phyloP scores from a whole-genome alignment of 2,113 vertebrate genomes.

The Cryptoleucopteryx plumbea region DNA sequence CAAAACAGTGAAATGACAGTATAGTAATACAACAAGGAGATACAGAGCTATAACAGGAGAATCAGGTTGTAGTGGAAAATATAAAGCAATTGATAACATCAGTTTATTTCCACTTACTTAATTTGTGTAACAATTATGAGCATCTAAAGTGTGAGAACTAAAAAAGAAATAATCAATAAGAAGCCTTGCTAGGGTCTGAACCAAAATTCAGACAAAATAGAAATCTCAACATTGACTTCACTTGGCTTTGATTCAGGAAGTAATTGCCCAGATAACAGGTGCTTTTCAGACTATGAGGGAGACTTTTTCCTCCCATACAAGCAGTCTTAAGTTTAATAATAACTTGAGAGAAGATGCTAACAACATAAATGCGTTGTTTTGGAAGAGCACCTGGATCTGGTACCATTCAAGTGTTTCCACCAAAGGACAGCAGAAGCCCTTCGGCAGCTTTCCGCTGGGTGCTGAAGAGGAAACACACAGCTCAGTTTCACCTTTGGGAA shows the following conservation, averaged over 20 bases:
- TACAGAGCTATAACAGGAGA: not conserved
- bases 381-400: not conserved
- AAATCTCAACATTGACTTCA: not conserved
- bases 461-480: not conserved
- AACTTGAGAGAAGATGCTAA: not conserved
- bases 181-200: not conserved
- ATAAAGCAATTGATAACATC: not conserved
- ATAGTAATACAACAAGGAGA: not conserved
- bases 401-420: not conserved
- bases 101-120: not conserved
- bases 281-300: not conserved
- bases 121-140: not conserved
- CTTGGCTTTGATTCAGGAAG: not conserved
- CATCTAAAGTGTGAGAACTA: not conserved
- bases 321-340: not conserved
- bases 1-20: not conserved
- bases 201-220: not conserved
- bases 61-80: not conserved
- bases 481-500: rapidly evolving
- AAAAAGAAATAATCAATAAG: not conserved
- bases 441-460: not conserved
- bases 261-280: not conserved
- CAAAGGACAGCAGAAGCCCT: not conserved
- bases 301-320: not conserved
- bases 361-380: not conserved